phyloP scores from a whole-genome alignment of 2,888 invertebrate species.

The Therioaphis trifolii region DNA sequence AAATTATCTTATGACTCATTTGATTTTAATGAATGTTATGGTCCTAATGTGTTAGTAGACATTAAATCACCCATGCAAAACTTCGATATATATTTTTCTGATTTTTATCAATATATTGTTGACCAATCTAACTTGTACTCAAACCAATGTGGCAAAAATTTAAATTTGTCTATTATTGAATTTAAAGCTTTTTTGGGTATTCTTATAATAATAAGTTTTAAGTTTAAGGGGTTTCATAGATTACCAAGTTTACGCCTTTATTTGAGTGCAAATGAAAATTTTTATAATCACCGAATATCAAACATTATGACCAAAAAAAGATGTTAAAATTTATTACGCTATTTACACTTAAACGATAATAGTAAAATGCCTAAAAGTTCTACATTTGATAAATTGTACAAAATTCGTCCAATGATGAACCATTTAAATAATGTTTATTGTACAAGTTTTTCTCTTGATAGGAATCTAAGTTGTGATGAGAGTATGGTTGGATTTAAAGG shows the following conservation, averaged over 20 bases:
- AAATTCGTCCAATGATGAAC: constrained; percentile 18
- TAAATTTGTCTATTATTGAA: background rate
- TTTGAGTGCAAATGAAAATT: background rate
- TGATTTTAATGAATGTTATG: constrained; percentile 7
- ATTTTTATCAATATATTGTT: constrained; percentile 29
- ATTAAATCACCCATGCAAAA: constrained; percentile 28
- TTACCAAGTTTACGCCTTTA: background rate
- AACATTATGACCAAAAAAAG: constrained; percentile 23
- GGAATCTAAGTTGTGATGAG: constrained; percentile 54
- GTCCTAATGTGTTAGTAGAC: constrained; percentile 25
- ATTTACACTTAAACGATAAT: constrained; percentile 35
- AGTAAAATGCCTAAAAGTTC: constrained; percentile 8
- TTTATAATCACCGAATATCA: background rate
- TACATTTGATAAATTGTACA: constrained; percentile 59
- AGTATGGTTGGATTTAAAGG: constrained; percentile 63
- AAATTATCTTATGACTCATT: constrained; percentile 21
- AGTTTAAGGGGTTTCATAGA: constrained; percentile 17
- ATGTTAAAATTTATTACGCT: background rate
- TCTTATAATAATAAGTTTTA: constrained; percentile 8
- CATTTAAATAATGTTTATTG: background rate
- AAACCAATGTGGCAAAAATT: too few species aligned
- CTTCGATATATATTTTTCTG: constrained; percentile 21
- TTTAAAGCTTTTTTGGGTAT: constrained; percentile 27
- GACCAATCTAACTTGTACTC: constrained; percentile 18
- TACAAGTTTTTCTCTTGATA: constrained; percentile 2